Evolutionary conservation across 1,140 invertebrate species (phyloP).

Genomic region (Zaprionus kolodkinae): DNA sequence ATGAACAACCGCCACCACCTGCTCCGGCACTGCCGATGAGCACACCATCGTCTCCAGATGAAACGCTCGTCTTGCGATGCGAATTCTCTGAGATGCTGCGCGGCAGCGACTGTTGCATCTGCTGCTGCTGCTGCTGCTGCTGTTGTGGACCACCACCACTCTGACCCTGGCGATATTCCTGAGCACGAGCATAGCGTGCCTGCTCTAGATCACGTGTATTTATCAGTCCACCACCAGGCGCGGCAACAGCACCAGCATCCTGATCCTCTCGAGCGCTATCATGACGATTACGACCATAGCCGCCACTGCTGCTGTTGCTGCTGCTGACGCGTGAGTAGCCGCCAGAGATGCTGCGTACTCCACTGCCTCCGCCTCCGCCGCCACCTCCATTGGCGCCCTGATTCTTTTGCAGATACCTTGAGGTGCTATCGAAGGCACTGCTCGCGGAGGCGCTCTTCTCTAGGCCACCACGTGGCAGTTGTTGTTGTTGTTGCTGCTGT

Average conservation of each 20-base stretch:
- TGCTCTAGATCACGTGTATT: conserved; percentile 47
- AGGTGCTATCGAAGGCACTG: conserved; percentile 85
- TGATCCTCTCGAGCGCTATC: conserved; percentile 75
- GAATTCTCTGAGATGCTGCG: conserved; percentile 83
- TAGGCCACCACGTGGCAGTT: conserved; percentile 66
- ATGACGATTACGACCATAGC: conserved; percentile 74
- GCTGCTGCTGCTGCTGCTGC: conserved; percentile 30
- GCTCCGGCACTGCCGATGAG: conserved; percentile 23
- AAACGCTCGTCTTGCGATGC: conserved; percentile 81
- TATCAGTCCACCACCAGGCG: background rate
- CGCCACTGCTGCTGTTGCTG: conserved; percentile 16
- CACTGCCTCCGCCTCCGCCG: conserved; percentile 39
- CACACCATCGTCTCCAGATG: conserved; percentile 67
- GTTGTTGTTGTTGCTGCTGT: conserved; percentile 50
- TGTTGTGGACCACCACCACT: background rate
- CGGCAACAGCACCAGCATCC: conserved; percentile 47
- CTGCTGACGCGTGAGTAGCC: conserved; percentile 50
- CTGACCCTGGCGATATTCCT: conserved; percentile 29
- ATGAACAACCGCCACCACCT: conserved; percentile 23
- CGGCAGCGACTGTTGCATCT: conserved; percentile 64
- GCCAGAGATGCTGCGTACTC: conserved; percentile 64
- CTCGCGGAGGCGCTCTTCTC: conserved; percentile 84
- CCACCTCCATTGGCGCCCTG: conserved; percentile 30
- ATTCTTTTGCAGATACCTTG: conserved; percentile 75
- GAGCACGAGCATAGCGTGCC: conserved; percentile 55